These are phyloP conservation scores for Orussus abietinus DNA, from an alignment of 1,140 invertebrate species.

Conservation along the genomic window DNA sequence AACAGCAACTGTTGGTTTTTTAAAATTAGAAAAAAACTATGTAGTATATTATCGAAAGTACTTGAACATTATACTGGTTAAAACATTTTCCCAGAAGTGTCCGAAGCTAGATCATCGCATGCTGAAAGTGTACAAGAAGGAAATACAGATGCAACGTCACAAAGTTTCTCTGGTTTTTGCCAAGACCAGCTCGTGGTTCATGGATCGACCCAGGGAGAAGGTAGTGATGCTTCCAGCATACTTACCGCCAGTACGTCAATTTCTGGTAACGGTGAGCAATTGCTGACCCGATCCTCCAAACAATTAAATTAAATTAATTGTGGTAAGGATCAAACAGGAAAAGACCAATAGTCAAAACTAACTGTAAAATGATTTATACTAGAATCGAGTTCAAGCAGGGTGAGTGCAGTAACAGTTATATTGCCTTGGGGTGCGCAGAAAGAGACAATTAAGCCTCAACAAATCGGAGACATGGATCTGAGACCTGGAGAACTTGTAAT, in stretches of 20 bases:
- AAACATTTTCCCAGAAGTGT: constrained; percentile 32
- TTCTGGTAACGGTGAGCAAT: constrained; percentile 44
- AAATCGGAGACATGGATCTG: constrained; percentile 62
- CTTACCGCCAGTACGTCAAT: constrained; percentile 47
- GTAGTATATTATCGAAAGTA: too few species aligned
- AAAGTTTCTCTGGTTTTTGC: constrained; percentile 29
- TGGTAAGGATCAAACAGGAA: too few species aligned
- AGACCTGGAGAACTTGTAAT: constrained; percentile 93
- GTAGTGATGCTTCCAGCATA: constrained; percentile 46
- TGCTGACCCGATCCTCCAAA: too few species aligned
- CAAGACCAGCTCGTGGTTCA: constrained; percentile 41
- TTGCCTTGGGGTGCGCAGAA: constrained; percentile 80
- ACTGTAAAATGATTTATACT: too few species aligned
- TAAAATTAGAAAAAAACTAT: too few species aligned
- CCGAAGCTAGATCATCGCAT: constrained; percentile 38
- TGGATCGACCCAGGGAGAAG: constrained; percentile 40
- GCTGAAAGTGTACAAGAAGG: constrained; percentile 39
- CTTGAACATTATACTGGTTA: too few species aligned
- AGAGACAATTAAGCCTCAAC: constrained; percentile 62
- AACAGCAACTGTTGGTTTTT: too few species aligned
- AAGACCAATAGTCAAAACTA: too few species aligned
- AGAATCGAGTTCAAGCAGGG: constrained; percentile 48
- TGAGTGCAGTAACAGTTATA: constrained; percentile 53
- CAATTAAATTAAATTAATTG: too few species aligned
- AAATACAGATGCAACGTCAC: constrained; percentile 28